Evolutionary conservation across 1,140 invertebrate genomes (phyloP).

Genomic region (Plectrocnemia conspersa): DNA sequence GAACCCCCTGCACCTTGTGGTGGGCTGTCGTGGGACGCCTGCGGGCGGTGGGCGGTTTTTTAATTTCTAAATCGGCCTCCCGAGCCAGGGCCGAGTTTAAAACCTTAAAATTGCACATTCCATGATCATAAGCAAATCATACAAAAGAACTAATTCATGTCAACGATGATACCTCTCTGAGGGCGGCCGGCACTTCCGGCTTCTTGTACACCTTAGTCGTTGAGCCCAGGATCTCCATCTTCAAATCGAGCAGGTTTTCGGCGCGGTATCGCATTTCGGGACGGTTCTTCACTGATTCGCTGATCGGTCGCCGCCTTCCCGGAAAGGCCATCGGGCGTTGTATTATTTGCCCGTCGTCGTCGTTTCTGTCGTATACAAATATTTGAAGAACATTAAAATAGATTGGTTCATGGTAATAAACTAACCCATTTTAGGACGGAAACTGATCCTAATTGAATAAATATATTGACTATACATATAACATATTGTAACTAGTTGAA

Average conservation of each 20-base stretch:
- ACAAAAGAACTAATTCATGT: not conserved
- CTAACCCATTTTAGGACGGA: not conserved
- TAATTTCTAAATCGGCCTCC: conserved; percentile 33
- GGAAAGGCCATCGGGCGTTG: conserved; percentile 62
- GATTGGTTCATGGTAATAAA: not conserved
- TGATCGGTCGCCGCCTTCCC: conserved; percentile 62
- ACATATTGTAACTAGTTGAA: too few species aligned
- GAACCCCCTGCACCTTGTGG: conserved; percentile 34
- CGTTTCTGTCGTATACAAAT: conserved; percentile 21
- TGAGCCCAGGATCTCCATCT: conserved; percentile 56
- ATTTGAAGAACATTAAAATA: conserved; percentile 33
- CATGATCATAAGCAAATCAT: not conserved
- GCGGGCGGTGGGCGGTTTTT: conserved; percentile 31
- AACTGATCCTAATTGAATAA: too few species aligned
- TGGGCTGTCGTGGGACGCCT: conserved; percentile 34
- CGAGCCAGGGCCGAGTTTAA: conserved; percentile 30
- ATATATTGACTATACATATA: too few species aligned
- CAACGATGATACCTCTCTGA: conserved; percentile 26
- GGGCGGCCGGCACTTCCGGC: conserved; percentile 29
- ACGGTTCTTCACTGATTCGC: conserved; percentile 65
- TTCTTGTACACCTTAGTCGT: conserved; percentile 38
- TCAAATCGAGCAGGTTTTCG: conserved; percentile 79
- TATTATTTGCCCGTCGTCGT: conserved; percentile 45
- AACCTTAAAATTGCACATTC: conserved; percentile 18
- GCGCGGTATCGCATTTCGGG: conserved; percentile 61